Percentiles rank a stretch among this genome's conserved stretches.
These are phyloP conservation scores for Asbolus verrucosus DNA, from an alignment of 1,140 invertebrate species.

Conservation along the genomic window DNA sequence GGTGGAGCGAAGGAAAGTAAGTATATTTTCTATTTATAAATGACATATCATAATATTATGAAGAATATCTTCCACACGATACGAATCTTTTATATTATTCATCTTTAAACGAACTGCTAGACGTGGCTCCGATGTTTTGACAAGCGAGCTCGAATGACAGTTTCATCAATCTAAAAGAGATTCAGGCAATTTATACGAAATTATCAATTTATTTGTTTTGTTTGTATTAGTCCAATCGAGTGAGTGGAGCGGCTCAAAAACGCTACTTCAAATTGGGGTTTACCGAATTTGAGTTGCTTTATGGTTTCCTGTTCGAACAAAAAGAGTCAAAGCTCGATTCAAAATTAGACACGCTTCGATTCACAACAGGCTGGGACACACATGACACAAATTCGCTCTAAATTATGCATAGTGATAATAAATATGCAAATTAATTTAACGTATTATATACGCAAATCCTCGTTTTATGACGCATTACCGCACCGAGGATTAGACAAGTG, in stretches of 20 bases:
- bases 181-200: not conserved
- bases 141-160: not conserved
- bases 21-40: slow-evolving; percentile 20
- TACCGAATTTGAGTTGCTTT: slow-evolving; percentile 3
- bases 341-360: slow-evolving; percentile 8
- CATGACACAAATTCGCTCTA: slow-evolving; percentile 34
- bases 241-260: too few relatives aligned
- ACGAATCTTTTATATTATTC: not conserved
- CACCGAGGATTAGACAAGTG: too few relatives aligned
- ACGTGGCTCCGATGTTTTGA: not conserved
- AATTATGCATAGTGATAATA: slow-evolving; percentile 27
- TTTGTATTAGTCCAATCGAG: too few relatives aligned
- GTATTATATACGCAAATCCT: slow-evolving; percentile 26
- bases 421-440: slow-evolving; percentile 38
- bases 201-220: not conserved
- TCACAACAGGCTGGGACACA: slow-evolving; percentile 11
- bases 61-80: slow-evolving; percentile 3
- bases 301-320: too few relatives aligned
- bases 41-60: slow-evolving; percentile 6
- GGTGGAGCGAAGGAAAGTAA: slow-evolving; percentile 14
- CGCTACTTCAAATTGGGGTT: too few relatives aligned
- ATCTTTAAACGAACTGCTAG: not conserved
- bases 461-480: not conserved
- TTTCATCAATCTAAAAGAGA: slow-evolving; percentile 5
- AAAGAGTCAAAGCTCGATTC: not conserved